Evolutionary conservation across 2,113 vertebrate genomes (phyloP).

Genomic region (Callocephalon fimbriatum): DNA sequence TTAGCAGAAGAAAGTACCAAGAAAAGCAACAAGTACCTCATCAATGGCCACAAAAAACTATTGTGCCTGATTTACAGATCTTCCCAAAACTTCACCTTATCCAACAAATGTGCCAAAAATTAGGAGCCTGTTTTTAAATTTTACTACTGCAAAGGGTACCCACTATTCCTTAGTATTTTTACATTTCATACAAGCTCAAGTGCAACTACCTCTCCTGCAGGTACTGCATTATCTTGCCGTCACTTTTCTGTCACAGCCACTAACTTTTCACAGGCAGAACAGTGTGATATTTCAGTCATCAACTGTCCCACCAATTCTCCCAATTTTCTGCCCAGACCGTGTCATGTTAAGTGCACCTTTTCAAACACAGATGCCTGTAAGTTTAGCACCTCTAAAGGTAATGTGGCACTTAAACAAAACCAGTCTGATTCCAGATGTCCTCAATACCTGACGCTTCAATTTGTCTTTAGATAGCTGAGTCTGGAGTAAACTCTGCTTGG

Average conservation of each 20-base stretch:
- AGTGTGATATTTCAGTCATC: not conserved
- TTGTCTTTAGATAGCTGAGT: not conserved
- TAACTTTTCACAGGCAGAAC: not conserved
- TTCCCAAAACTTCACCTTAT: not conserved
- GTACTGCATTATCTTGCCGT: not conserved
- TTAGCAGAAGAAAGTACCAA: not conserved
- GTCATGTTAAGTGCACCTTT: accelerated
- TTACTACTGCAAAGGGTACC: not conserved
- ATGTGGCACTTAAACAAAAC: not conserved
- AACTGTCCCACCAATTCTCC: not conserved
- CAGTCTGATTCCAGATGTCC: not conserved
- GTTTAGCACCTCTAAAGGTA: not conserved
- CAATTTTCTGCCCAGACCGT: not conserved
- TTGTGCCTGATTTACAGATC: not conserved
- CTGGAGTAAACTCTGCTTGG: not conserved
- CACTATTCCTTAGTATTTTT: not conserved
- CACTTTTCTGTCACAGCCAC: not conserved
- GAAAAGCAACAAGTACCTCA: not conserved
- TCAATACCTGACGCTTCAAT: not conserved
- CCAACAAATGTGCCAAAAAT: not conserved
- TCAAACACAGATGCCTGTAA: not conserved
- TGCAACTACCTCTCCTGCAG: not conserved
- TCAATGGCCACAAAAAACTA: not conserved
- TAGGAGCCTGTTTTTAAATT: not conserved
- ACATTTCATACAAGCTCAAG: not conserved